phyloP scores from a whole-genome alignment of 2,113 vertebrate species.

The Psophia crepitans region DNA sequence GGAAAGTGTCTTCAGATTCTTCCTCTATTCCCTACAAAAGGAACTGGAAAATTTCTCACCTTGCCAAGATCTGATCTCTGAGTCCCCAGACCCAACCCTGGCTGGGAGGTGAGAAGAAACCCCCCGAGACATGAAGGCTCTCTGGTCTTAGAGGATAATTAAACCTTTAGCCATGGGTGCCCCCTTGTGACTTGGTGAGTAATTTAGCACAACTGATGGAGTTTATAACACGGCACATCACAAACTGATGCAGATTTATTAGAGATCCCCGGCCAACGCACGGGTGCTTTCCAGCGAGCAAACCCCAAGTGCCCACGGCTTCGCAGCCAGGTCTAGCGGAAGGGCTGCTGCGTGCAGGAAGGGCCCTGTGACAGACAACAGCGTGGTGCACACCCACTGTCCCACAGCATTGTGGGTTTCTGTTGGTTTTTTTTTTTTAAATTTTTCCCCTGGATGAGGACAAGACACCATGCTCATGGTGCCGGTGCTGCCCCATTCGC shows the following conservation, averaged over 20 bases:
- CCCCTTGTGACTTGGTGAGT: constrained; percentile 31
- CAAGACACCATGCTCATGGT: not conserved
- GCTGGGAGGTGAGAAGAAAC: not conserved
- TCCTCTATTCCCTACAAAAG: not conserved
- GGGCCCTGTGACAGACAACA: too few relatives aligned
- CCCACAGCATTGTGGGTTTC: not conserved
- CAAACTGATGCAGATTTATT: fast-evolving
- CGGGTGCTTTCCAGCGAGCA: fast-evolving
- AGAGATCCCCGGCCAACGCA: fast-evolving
- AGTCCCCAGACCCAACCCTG: not conserved
- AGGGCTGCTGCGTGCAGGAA: too few relatives aligned
- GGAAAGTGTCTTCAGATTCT: not conserved
- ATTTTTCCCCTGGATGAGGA: too few relatives aligned
- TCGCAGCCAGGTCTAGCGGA: not conserved
- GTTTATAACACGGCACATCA: not conserved
- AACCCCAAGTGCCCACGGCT: fast-evolving
- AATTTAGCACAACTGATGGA: not conserved
- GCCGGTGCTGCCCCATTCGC: too few relatives aligned
- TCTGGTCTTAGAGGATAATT: not conserved
- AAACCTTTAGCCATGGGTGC: constrained; percentile 52
- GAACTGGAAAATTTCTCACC: not conserved
- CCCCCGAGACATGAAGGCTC: not conserved
- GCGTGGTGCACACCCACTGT: too few relatives aligned
- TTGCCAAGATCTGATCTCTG: not conserved
- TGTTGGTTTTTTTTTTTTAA: too few relatives aligned